Base-by-base conservation (phyloP, 2,797 vertebrate species). In the Catamblyrhynchus diadema region DNA sequence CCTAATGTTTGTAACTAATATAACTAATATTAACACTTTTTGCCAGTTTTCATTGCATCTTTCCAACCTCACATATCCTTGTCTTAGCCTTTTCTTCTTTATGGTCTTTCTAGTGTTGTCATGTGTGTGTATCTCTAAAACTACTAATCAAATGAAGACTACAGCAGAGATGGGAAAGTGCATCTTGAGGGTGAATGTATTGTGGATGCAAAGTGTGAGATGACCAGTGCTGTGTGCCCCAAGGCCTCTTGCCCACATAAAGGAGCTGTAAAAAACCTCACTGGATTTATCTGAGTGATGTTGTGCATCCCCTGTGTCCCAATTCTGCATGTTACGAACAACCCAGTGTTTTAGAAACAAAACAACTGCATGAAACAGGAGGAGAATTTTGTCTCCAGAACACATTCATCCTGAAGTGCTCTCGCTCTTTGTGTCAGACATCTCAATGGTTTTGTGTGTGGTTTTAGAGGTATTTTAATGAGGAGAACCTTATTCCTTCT, bases 151-250 rank as follows among this genome's bases (percentile, higher is more conserved):
- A 48, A 30, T 85, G 57, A 57, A 86, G 85, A 57, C 67, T 69
- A 13, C 25, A 81, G 69, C 65, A 64, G 69, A 78, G 73, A 60
- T 65, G 25, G 66, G 56, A 64, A 90, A 61, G 65, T 50, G 84
- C 71, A 91, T 90, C 94, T 95, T 97, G 82, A 91, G 89, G 95
- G 82, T 94, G 92, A 95, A 95, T 92, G 90, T 95, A 64, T 85
- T 89, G 47, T 69, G 74, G 77, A 86, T 81, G 66, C 50, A 51
- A 71, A 91, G 59, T 65, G 10, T 67, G 67, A 79, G 47, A 17
- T 83, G 62, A 62, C 28, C 42, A 0, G 2, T 71, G 15, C 45
- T 33, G 20, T 5, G 4, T 75, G 44, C 71, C 53, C 0, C 1
- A 15, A 30, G 54, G 81, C n/a, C 51, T 78, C 69, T 59, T 69